A percentile compares a stretch with the other conserved stretches of the same genome.
Evolutionary conservation across 2,888 invertebrate genomes (phyloP).

Genomic region (Nasonia oneida): DNA sequence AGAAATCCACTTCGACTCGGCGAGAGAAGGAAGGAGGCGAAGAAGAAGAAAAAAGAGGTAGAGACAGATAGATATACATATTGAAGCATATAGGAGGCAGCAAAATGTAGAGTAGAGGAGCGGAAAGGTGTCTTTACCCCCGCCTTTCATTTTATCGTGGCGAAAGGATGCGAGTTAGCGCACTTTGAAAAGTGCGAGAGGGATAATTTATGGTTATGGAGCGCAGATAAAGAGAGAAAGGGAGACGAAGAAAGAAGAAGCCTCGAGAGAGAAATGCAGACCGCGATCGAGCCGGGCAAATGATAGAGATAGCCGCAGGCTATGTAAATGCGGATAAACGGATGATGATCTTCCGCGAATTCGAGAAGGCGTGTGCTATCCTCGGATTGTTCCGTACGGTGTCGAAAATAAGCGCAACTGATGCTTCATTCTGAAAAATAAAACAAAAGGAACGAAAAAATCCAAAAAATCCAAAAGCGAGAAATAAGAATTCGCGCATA

Average conservation of each 20-base stretch:
- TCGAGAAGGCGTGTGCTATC: not conserved
- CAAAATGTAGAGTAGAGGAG: conserved; percentile 34
- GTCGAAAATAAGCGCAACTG: not conserved
- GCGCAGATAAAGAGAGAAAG: conserved; percentile 24
- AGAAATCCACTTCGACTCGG: not conserved
- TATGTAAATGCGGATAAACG: not conserved
- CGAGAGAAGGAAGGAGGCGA: not conserved
- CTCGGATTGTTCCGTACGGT: not conserved
- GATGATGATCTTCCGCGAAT: not conserved
- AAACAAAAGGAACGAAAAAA: not conserved
- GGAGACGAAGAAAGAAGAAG: not conserved
- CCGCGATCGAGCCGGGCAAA: not conserved
- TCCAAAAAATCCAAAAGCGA: not conserved
- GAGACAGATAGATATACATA: not conserved
- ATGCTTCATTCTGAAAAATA: not conserved
- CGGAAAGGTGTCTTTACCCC: conserved; percentile 39
- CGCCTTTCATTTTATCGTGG: conserved; percentile 26
- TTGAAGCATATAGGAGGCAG: not conserved
- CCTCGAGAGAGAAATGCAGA: not conserved
- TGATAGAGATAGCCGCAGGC: not conserved
- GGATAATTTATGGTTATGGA: conserved; percentile 53
- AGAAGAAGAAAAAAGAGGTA: not conserved
- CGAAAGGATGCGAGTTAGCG: conserved; percentile 41
- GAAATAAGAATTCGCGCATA: not conserved
- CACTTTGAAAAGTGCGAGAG: conserved; percentile 51